Evolutionary conservation across 2,888 invertebrate species (phyloP), one percentile per base, ranked within the genome.

Genomic region (Tolmerus cingulatus): DNA sequence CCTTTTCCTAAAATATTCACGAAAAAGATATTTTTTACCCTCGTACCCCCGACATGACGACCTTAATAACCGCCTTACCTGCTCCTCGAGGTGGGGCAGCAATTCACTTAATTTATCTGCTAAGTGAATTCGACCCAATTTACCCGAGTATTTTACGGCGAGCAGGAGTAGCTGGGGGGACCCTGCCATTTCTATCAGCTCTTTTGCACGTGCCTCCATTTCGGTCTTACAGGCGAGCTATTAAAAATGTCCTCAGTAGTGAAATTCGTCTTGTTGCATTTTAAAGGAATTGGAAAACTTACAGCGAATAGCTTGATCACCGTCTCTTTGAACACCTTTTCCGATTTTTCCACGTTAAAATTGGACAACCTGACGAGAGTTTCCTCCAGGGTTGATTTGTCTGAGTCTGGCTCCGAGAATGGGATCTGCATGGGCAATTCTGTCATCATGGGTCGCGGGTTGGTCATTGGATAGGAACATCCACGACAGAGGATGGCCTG

Each of bases 221-320:
- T 97, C 97, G 89, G 95, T 95, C 89, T 96, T 95, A 90, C 97
- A 97, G 1, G 98, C 96, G 89, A 97, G 92, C 97, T 97, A 92
- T 40, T 93, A 91, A 90, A 88, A 89, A 87, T 19, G 27, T 23
- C 27, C 19, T 66, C 66, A 27, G 66, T 66, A 9, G 19, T 23
- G 27, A 66, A 27, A 66, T n/a, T 66, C 2, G 27, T 23, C 9
- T 89, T 37, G 85, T 66, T 37, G 78, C 55, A 81, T 81, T 55
- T n/a, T 57, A 51, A 81, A 2, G 16, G 23, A 55, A 19, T 51
- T n/a, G n/a, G 19, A 77, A 77, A n/a, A 93, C 95, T 94, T 92
- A 98, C 97, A 77, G 97, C 97, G 93, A 98, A 98, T 78, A 98
- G 92, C 92, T 97, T 97, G 89, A 98, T 94, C n/a, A 98, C 95